Conservation (phyloP, 2,797 vertebrate species). For the Sebastes miniatus region DNA sequence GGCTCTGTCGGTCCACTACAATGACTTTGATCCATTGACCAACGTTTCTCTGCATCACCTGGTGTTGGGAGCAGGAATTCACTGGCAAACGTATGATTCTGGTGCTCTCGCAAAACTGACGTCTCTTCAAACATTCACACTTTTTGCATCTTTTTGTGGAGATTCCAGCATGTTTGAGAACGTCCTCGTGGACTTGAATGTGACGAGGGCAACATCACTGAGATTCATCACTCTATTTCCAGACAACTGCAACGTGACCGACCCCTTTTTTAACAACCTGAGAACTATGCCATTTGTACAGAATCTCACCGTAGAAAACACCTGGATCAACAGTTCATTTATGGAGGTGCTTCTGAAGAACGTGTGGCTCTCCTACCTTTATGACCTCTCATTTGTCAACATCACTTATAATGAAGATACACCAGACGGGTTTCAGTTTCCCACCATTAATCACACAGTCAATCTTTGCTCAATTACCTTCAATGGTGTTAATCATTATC, state of each 20-base stretch:
- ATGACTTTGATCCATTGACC: constrained; percentile 62
- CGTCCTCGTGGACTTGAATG: constrained; percentile 64
- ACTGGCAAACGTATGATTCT: constrained; percentile 61
- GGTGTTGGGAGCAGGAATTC: constrained; percentile 43
- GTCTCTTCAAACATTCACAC: constrained; percentile 55
- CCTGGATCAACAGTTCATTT: constrained; percentile 67
- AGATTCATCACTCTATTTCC: constrained; percentile 57
- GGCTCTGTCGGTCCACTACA: constrained; percentile 34
- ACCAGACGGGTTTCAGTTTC: constrained; percentile 60
- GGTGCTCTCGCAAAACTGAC: constrained; percentile 64
- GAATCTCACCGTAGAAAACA: constrained; percentile 63
- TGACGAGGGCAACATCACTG: constrained; percentile 31
- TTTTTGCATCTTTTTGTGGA: constrained; percentile 67
- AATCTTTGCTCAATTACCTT: constrained; percentile 53
- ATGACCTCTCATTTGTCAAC: constrained; percentile 58
- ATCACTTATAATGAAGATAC: constrained; percentile 76
- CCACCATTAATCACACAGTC: constrained; percentile 44
- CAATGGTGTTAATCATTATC: constrained; percentile 62
- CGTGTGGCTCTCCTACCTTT: constrained; percentile 53
- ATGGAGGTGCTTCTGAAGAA: constrained; percentile 56
- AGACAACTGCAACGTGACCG: constrained; percentile 41
- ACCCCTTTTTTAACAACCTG: constrained; percentile 55
- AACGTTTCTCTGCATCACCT: constrained; percentile 56
- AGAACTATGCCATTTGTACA: constrained; percentile 42
- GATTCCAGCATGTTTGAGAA: constrained; percentile 49